These are phyloP conservation scores for Aphis craccivora DNA, from an alignment of 1,140 invertebrate genomes.

Conservation along the genomic window DNA sequence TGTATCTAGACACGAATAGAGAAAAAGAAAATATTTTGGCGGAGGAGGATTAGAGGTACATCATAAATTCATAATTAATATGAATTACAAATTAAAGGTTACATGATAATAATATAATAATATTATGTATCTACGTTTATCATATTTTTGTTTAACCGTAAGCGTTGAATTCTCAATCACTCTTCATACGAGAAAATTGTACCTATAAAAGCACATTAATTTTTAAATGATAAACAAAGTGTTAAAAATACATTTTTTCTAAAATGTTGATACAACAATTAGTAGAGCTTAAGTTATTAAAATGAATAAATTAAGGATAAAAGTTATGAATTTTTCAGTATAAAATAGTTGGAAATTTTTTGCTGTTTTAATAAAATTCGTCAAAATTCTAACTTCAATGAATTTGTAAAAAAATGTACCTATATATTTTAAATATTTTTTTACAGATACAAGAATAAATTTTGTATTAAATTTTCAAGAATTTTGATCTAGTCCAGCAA, in stretches of 20 bases:
- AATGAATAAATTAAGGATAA: neutral
- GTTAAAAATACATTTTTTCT: neutral
- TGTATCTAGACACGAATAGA: too few relatives aligned
- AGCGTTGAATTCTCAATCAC: neutral
- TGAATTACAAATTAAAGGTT: neutral
- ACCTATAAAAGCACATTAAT: neutral
- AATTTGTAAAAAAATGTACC: too few relatives aligned
- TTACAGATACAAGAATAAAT: too few relatives aligned
- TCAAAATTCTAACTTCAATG: too few relatives aligned
- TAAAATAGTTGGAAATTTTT: too few relatives aligned
- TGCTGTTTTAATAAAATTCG: too few relatives aligned
- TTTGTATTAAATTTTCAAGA: too few relatives aligned
- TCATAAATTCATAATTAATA: neutral
- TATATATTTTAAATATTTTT: too few relatives aligned
- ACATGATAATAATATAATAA: neutral
- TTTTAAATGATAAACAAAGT: neutral
- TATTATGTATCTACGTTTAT: neutral
- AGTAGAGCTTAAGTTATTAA: neutral
- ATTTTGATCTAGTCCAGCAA: too few relatives aligned
- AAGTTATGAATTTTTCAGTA: too few relatives aligned
- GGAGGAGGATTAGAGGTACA: neutral
- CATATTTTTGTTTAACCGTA: neutral
- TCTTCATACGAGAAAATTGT: too few relatives aligned
- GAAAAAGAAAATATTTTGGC: neutral
- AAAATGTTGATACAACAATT: neutral